Evolutionary conservation across 2,797 vertebrate genomes (phyloP).

Genomic region (Peromyscus attwateri): DNA sequence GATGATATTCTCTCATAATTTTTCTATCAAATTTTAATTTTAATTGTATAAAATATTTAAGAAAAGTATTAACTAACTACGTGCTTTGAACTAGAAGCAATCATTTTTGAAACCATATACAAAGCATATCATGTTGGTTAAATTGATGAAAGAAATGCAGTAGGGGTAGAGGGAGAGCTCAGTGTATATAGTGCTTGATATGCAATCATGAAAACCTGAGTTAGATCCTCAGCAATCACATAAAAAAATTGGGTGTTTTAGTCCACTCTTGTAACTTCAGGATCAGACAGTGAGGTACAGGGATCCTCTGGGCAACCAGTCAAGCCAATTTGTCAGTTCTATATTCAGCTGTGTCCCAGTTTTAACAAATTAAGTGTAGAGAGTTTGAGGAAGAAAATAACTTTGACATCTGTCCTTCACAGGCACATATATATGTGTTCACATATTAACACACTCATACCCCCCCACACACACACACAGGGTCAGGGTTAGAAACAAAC

Average conservation of each 20-base stretch:
- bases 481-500: too few relatives aligned
- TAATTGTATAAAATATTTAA: neutral
- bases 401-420: neutral
- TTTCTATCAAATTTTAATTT: neutral
- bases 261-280: neutral
- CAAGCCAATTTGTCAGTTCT: neutral
- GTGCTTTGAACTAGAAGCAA: neutral
- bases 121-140: neutral
- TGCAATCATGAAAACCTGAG: neutral
- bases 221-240: neutral
- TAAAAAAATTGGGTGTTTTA: too few relatives aligned
- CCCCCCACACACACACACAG: too few relatives aligned
- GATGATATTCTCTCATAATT: neutral
- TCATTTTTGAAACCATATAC: neutral
- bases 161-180: accelerated
- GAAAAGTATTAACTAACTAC: neutral
- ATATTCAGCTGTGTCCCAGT: neutral
- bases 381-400: neutral
- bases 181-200: neutral
- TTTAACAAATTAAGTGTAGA: neutral
- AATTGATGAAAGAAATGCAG: neutral
- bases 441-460: neutral
- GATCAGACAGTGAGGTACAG: too few relatives aligned
- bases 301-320: neutral
- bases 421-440: neutral